Conservation (phyloP, 2,888 invertebrate genomes). For the Volucella bombylans region DNA sequence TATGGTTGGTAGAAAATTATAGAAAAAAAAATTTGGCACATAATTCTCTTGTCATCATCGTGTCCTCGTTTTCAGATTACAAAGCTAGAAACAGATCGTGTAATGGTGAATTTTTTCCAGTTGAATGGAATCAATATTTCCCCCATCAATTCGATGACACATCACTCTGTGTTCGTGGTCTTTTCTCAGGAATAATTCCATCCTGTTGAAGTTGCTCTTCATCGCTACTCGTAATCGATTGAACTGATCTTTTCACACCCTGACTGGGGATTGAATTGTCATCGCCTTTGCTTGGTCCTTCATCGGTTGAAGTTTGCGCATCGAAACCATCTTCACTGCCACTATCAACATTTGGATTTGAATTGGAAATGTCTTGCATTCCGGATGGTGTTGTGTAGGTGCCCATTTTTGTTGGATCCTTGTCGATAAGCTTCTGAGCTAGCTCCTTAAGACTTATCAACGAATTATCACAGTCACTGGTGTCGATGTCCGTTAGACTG, state of each 20-base stretch:
- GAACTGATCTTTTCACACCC: slow-evolving; percentile 43
- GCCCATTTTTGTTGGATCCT: slow-evolving; percentile 89
- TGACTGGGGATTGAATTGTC: slow-evolving; percentile 45
- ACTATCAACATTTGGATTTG: slow-evolving; percentile 78
- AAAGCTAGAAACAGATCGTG: not conserved
- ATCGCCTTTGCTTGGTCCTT: slow-evolving; percentile 44
- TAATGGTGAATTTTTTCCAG: not conserved
- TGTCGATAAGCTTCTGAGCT: slow-evolving; percentile 90
- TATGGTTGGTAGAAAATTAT: slow-evolving; percentile 42
- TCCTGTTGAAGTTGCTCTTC: slow-evolving; percentile 59
- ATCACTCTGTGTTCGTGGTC: slow-evolving; percentile 61
- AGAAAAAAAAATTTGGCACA: slow-evolving; percentile 65
- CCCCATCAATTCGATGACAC: slow-evolving; percentile 62
- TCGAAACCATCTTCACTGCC: slow-evolving; percentile 81
- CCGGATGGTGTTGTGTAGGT: slow-evolving; percentile 81
- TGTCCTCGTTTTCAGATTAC: not conserved
- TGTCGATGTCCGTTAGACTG: slow-evolving; percentile 96
- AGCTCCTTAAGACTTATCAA: slow-evolving; percentile 92
- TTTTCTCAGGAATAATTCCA: slow-evolving; percentile 51
- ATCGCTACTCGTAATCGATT: slow-evolving; percentile 55
- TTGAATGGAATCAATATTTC: not conserved
- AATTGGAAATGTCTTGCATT: slow-evolving; percentile 76
- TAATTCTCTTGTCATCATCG: slow-evolving; percentile 54
- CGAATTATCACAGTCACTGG: slow-evolving; percentile 97
- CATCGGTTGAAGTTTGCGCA: slow-evolving; percentile 57